Conservation (phyloP, 1,140 invertebrate species). For the Varroa destructor region DNA sequence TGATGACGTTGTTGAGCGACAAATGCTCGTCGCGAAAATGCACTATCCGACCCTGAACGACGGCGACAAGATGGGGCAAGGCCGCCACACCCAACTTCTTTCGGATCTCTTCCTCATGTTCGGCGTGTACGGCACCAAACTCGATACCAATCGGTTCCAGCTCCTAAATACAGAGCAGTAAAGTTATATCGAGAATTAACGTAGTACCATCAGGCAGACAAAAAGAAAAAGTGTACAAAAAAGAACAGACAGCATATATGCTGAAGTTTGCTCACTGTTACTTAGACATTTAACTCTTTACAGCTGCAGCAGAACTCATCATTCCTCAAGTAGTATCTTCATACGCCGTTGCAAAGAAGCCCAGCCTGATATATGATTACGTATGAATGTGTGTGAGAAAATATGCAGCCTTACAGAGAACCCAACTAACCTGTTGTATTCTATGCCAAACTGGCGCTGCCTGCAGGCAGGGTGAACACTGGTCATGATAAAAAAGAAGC, state of each 20-base stretch:
- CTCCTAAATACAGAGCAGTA: conserved; percentile 52
- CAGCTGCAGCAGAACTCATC: too few species aligned
- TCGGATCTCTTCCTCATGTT: conserved; percentile 58
- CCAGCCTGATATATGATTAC: too few species aligned
- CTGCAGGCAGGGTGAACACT: conserved; percentile 77
- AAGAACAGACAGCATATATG: too few species aligned
- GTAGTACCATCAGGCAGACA: too few species aligned
- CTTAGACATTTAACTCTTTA: too few species aligned
- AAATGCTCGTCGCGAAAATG: conserved; percentile 62
- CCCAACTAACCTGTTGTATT: conserved; percentile 29
- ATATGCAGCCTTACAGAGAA: not conserved
- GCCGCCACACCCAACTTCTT: conserved; percentile 60
- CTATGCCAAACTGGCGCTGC: conserved; percentile 62
- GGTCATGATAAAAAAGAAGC: conserved; percentile 78
- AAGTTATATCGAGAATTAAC: not conserved
- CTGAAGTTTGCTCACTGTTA: too few species aligned
- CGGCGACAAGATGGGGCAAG: conserved; percentile 64
- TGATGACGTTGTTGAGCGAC: conserved; percentile 62
- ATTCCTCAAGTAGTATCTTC: too few species aligned
- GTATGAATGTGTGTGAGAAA: not conserved
- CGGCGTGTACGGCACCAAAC: conserved; percentile 63
- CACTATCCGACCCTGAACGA: conserved; percentile 62
- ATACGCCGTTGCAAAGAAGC: too few species aligned
- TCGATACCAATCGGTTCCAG: conserved; percentile 55
- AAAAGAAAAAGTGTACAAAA: too few species aligned